Evolutionary conservation across 2,888 invertebrate species (phyloP).

Genomic region (Ophion obscuratus): DNA sequence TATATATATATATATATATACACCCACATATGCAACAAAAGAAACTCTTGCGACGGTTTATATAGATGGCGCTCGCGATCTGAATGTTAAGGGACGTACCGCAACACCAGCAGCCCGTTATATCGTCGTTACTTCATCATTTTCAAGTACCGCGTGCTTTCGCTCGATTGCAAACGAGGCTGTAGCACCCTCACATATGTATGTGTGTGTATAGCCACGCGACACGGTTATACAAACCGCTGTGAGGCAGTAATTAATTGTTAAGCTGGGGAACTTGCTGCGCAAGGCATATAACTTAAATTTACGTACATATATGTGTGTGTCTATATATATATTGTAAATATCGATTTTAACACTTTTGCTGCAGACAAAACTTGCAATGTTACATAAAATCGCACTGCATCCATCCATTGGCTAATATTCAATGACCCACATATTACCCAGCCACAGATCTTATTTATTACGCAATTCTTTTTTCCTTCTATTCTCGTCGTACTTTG

Average conservation of each 20-base stretch:
- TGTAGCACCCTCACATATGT: not conserved
- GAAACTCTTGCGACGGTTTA: slow-evolving; percentile 22
- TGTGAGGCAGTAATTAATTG: slow-evolving; percentile 57
- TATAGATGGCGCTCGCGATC: slow-evolving; percentile 50
- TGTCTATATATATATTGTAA: not conserved
- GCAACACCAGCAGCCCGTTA: slow-evolving; percentile 56
- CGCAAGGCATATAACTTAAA: slow-evolving; percentile 9
- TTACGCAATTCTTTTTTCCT: not conserved
- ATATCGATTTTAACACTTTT: slow-evolving; percentile 30
- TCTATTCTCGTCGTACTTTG: not conserved
- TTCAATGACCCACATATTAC: not conserved
- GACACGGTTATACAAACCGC: slow-evolving; percentile 46
- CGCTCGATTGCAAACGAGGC: slow-evolving; percentile 57
- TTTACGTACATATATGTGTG: slow-evolving; percentile 2
- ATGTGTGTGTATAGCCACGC: slow-evolving; percentile 2
- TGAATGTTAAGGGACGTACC: slow-evolving; percentile 50
- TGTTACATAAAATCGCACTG: not conserved
- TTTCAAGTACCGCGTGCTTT: slow-evolving; percentile 59
- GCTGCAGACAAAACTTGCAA: slow-evolving; percentile 20
- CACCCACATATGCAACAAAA: not conserved
- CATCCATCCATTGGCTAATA: not conserved
- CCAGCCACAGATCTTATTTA: not conserved
- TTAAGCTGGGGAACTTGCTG: slow-evolving; percentile 57
- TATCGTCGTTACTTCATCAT: slow-evolving; percentile 63
- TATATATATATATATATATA: not conserved